Evolutionary conservation across 2,888 invertebrate genomes (phyloP), one percentile per base, ranked within the genome.

Genomic region (Xestia rhomboidea): DNA sequence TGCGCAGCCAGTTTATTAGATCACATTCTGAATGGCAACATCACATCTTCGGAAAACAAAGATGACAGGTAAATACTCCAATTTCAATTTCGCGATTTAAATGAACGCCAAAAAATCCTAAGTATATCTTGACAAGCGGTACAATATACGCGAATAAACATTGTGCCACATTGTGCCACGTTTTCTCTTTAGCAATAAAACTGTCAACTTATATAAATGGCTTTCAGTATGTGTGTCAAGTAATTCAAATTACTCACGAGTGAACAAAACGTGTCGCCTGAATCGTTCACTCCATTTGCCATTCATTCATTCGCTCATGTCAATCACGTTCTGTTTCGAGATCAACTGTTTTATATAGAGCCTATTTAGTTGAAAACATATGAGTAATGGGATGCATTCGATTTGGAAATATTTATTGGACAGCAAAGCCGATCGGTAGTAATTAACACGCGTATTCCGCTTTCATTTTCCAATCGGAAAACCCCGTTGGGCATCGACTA

Each of bases 221-320:
- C 70, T 41, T 51, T 70, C 46, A 49, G 41, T 60, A 30, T 54
- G 18, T 60, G 68, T 66, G 64, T 57, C 77, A 74, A 80, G 51
- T 77, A 57, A 81, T 77, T 66, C 68, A 62, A 83, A 83, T 83
- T 66, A 81, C 62, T 81, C 68, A 74, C 64, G 63, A 77, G 27
- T 72, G 68, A 74, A 77, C 62, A 38, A 60, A 72, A 67, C 62
- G 75, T 73, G 77, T 77, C 74, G 66, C 44, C 51, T 41, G 63
- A 70, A 77, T 71, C 81, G 54, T 73, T 84, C 73, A 69, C 41
- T 75, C 64, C 73, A 72, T 81, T 72, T 68, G 60, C 44, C 73
- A 83, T 80, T 83, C 77, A 60, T 68, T 72, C 71, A 7, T 63
- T 77, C 60, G 49, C 68, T 80, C 78, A 71, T 27, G 71, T 60